Evolutionary conservation across 2,113 vertebrate species (phyloP).

Genomic region (Poecile atricapillus): DNA sequence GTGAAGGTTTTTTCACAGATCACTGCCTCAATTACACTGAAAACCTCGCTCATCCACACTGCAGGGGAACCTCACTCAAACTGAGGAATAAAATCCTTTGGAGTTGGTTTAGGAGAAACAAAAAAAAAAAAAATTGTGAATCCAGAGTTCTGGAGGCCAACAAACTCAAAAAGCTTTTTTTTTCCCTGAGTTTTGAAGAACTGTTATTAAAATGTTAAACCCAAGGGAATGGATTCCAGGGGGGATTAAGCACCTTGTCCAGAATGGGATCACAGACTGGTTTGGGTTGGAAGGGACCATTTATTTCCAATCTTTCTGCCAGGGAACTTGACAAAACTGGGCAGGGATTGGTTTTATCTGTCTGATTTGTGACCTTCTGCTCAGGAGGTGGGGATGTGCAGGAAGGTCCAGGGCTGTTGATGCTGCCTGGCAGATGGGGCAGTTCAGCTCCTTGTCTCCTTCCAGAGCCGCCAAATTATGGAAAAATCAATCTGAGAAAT

Average conservation of each 20-base stretch:
- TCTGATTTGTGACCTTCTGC: background rate
- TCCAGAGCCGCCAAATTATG: rapidly evolving
- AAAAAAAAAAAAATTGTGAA: background rate
- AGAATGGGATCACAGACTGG: rapidly evolving
- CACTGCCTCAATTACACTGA: background rate
- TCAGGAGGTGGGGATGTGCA: background rate
- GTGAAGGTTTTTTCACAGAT: background rate
- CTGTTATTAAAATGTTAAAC: background rate
- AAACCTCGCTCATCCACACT: background rate
- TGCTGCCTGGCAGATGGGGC: background rate
- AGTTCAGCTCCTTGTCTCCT: background rate
- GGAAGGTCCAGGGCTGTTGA: background rate
- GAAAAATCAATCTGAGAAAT: background rate
- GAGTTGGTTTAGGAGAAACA: background rate
- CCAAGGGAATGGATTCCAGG: background rate
- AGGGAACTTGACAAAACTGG: background rate
- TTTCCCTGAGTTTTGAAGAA: background rate
- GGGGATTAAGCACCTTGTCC: background rate
- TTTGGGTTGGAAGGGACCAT: background rate
- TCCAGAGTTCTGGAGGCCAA: background rate
- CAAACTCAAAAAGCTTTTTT: background rate
- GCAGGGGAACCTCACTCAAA: background rate
- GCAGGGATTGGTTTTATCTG: background rate
- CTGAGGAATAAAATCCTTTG: background rate
- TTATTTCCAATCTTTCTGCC: background rate